Base-by-base conservation (phyloP, 2,888 invertebrate species). In the Meiosimyza platycephala region DNA sequence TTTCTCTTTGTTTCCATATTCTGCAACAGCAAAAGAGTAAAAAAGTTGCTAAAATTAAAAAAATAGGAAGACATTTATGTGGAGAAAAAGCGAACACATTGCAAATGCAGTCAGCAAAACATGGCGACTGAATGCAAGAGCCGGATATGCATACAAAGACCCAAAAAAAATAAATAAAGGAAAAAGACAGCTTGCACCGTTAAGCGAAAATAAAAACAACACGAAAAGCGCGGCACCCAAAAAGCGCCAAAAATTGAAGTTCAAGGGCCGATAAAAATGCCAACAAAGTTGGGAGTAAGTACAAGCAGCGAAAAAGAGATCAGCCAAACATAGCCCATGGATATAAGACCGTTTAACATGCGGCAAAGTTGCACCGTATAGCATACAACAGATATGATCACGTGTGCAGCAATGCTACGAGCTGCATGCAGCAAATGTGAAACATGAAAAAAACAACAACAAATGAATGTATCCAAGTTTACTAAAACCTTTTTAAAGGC, bases 201-300 rank as follows among this genome's bases (percentile, higher is more conserved):
- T 33, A 57, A 13, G 57, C 13, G 7, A 28, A 18, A 18, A 18
- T 28, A 57, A 22, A 57, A 57, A n/a, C n/a, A n/a, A n/a, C n/a
- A n/a, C n/a, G n/a, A 28, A 16, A 54, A 54, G 9, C 12, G 54
- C 54, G 40, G 18, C 40, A 63, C 9, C 47, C 3, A 64, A 64
- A 51, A 22, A 18, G 15, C 50, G 13, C 12, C 55, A 40, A 7
- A 54, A 64, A 67, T 47, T 57, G 40, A 67, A 67, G 67, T 67
- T 55, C 67, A 67, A 67, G 67, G 67, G 55, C 67, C 54, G 47
- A 47, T 40, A 47, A 55, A 55, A 33, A 63, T 16, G 6, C n/a
- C 48, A 63, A 63, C 48, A 63, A 63, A 33, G 16, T 16, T 40
- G 40, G 9, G 9, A 7, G n/a, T n/a, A n/a, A 16, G 15, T 9